These are phyloP conservation scores for Corapipo altera DNA, from an alignment of 2,113 vertebrate species.

Conservation along the genomic window DNA sequence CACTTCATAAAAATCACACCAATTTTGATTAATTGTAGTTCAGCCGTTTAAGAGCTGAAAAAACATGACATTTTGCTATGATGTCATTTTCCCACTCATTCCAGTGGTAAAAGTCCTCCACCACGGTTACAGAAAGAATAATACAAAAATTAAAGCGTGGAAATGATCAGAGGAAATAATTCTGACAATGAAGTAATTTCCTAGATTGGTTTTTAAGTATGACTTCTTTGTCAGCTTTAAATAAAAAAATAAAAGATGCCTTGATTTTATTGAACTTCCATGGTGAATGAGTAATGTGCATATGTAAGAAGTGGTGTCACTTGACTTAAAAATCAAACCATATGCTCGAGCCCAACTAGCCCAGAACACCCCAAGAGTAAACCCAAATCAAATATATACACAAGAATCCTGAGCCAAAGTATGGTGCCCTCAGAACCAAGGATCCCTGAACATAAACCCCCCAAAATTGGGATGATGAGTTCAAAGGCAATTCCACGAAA, in stretches of 20 bases:
- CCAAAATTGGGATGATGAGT: not conserved
- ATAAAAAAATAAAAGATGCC: constrained; percentile 57
- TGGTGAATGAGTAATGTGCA: constrained; percentile 57
- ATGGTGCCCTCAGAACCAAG: not conserved
- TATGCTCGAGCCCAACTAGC: constrained; percentile 20
- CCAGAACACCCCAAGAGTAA: constrained; percentile 25
- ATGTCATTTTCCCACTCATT: constrained; percentile 67
- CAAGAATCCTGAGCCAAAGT: not conserved
- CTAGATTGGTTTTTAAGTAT: constrained; percentile 61
- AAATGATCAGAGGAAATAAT: constrained; percentile 68
- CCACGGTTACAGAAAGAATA: constrained; percentile 55
- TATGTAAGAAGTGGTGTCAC: constrained; percentile 54
- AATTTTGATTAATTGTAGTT: constrained; percentile 64
- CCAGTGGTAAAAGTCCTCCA: constrained; percentile 39
- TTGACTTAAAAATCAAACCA: constrained; percentile 63
- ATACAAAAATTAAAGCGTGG: constrained; percentile 61
- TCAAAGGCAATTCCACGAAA: not conserved
- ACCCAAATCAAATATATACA: constrained; percentile 36
- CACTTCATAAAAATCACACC: constrained; percentile 72
- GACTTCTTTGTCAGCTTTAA: constrained; percentile 66
- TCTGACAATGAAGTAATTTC: constrained; percentile 72
- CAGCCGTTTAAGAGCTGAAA: constrained; percentile 57
- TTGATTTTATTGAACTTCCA: constrained; percentile 59
- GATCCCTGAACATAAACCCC: not conserved
- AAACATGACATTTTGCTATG: constrained; percentile 59